Evolutionary conservation across 2,888 invertebrate genomes (phyloP), one percentile per base, ranked within the genome.

Genomic region (Spodoptera exigua): DNA sequence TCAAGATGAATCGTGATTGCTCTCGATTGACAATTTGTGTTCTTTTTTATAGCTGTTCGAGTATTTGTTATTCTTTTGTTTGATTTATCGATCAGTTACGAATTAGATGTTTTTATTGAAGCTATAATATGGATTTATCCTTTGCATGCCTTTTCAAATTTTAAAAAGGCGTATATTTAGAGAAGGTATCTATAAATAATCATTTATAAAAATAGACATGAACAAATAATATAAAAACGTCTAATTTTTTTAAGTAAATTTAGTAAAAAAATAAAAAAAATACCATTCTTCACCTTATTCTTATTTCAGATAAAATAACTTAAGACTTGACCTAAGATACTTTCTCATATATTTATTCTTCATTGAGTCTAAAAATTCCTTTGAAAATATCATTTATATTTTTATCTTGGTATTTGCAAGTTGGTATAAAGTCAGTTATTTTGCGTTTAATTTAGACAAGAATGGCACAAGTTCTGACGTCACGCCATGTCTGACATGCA

Each of bases 1-100:
- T 76, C 71, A 65, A 74, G 68, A 74, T 66, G 61, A 71, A 63
- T 60, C 51, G 57, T 61, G 76, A 83, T 79, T 80, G 74, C 65
- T 78, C 63, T 61, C 55, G 74, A 81, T 81, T 81, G 76, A 67
- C 75, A 78, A 81, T 79, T 82, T 74, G 71, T 80, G 70, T 74
- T 66, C 70, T 48, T 64, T 68, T 64, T 71, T 68, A 76, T 70
- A 65, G 71, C 61, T 61, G 59, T 67, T 80, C 67, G 39, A 51
- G 70, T 66, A 77, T 59, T 52, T 53, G 54, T 59, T 53, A 54
- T 55, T 45, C 14, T 41, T 60, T 60, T 68, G 43, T 57, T 67
- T 46, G 39, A 70, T 43, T 47, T 17, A 7, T 43, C 36, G 17
- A 59, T 54, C 54, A 54, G 49, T 65, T 65, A 16, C 13, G 16